Conservation (phyloP, 2,888 invertebrate genomes). For the Seira ritae region DNA sequence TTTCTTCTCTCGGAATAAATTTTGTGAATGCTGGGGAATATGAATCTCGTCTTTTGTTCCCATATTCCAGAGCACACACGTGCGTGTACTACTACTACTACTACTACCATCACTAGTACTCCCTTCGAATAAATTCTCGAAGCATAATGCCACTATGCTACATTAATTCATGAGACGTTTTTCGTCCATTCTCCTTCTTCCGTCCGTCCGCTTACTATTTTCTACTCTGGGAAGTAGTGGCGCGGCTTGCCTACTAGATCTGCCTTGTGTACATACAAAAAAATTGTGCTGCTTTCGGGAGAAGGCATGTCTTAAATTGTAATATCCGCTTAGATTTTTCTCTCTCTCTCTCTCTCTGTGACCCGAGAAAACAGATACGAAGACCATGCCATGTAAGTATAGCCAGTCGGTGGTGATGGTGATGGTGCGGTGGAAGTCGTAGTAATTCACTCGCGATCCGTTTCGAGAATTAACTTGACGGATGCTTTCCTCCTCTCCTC, state of each 20-base stretch:
- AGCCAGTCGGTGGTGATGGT: too few relatives aligned
- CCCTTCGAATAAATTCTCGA: not conserved
- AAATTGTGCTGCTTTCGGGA: not conserved
- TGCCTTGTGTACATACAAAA: not conserved
- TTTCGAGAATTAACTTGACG: constrained; percentile 23
- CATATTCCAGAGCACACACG: not conserved
- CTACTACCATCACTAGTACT: not conserved
- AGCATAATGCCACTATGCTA: constrained; percentile 11
- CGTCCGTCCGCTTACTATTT: not conserved
- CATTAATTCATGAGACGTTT: constrained; percentile 13
- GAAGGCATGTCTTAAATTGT: not conserved
- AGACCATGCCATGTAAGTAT: too few relatives aligned
- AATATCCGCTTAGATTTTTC: constrained; percentile 1
- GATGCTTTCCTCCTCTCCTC: not conserved
- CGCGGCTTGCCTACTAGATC: too few relatives aligned
- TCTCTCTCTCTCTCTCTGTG: constrained; percentile 14
- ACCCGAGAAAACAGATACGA: not conserved
- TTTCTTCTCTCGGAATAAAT: not conserved
- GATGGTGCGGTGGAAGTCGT: not conserved
- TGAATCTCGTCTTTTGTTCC: too few relatives aligned
- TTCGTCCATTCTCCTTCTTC: constrained; percentile 5
- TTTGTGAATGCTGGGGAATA: not conserved
- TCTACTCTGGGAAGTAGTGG: too few relatives aligned
- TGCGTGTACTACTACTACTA: not conserved
- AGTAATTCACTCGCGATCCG: constrained; percentile 41